Base-by-base conservation (phyloP, 1,140 invertebrate genomes). In the Diprion similis region DNA sequence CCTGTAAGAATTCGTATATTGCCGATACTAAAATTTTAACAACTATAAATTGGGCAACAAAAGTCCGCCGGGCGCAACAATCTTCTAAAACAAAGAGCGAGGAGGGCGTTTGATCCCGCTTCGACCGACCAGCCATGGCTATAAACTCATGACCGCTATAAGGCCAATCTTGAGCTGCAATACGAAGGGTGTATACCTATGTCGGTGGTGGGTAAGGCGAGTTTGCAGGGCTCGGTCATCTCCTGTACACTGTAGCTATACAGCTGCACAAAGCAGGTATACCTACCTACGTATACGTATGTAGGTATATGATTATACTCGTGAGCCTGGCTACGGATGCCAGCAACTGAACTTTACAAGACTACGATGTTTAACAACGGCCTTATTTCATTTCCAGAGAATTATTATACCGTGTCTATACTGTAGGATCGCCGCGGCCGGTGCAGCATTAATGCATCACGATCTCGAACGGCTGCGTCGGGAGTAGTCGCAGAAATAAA, bases 341-440 rank as follows among this genome's bases (percentile, higher is more conserved):
- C 75, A 47, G 78, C 78, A 48, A 77, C 74, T 78, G 73, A 81
- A 82, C 80, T 82, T 75, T 84, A 83, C 83, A 84, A 81, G 82
- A 80, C 75, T 80, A 76, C 72, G 71, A 75, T 70, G 76, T 75
- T 73, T 75, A 82, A 83, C 83, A 81, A 79, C 81, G 80, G 75
- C 77, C 78, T 82, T 85, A 84, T 85, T 84, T 86, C 84, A 86
- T 86, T 82, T 80, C 75, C 71, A 72, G 78, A 84, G 83, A 82
- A 84, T 84, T 83, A 85, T 83, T 81, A 78, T 79, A 81, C 71
- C 76, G 37, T 74, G 59, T 46, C 45, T 45, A 7, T 66, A 37
- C 24, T 37, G 6, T 37, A 37, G 24, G 64, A 15, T n/a, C 45
- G 19, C 9, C 46, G 51, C 68, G 65, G 46, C 69, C 73, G 73